Evolutionary conservation across 1,140 invertebrate genomes (phyloP).

Genomic region (Sarcophaga peregrina): DNA sequence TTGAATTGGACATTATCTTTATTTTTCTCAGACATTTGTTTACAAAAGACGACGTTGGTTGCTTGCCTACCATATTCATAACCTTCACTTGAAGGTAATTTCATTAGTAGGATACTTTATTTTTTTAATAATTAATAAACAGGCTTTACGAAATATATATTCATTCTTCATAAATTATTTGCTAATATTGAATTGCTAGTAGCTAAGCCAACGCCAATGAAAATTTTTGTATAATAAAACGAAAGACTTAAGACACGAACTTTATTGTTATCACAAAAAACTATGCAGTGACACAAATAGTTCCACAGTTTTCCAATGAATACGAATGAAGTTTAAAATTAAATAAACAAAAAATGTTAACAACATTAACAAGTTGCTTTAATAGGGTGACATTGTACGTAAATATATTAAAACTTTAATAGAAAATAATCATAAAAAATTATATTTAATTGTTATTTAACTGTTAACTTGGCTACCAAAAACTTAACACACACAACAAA

Average conservation of each 20-base stretch:
- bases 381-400: background rate
- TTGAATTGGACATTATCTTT: too few species aligned
- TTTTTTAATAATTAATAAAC: too few species aligned
- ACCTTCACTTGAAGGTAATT: too few species aligned
- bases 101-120: too few species aligned
- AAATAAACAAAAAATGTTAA: background rate
- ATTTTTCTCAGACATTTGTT: too few species aligned
- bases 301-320: background rate
- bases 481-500: background rate
- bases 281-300: background rate
- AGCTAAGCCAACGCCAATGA: too few species aligned
- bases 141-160: too few species aligned
- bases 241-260: background rate
- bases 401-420: background rate
- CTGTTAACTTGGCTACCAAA: slow-evolving; percentile 20
- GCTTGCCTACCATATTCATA: too few species aligned
- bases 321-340: background rate
- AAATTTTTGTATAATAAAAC: slow-evolving; percentile 6
- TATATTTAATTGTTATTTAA: background rate
- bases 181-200: too few species aligned
- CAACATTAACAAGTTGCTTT: too few species aligned
- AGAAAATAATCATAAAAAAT: background rate
- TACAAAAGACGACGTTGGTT: too few species aligned
- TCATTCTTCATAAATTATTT: too few species aligned
- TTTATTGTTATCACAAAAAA: background rate